Evolutionary conservation across 1,140 invertebrate species (phyloP), one percentile per base, ranked within the genome.

Genomic region (Zophobas atratus): DNA sequence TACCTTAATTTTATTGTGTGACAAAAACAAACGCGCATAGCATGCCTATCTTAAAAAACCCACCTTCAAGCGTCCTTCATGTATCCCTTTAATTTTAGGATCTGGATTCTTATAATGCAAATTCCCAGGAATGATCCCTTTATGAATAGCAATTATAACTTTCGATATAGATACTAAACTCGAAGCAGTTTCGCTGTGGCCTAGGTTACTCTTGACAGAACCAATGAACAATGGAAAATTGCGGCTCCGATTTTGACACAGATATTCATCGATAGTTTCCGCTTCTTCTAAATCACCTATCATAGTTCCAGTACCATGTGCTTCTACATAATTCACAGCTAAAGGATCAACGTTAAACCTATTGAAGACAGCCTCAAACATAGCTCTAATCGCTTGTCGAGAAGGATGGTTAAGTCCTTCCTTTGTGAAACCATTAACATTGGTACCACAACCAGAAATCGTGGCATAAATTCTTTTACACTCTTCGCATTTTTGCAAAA

Each of bases 201-300:
- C 97, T 82, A 98, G 89, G 86, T 98, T 98, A 0, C 96, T 96
- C 85, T 99, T 99, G 0, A 97, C 90, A 0, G 97, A 96, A 1
- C 97, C 97, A 81, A 98, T 94, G 39, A 90, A 86, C 0, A 99
- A n/a, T n/a, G n/a, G n/a, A n/a, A n/a, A n/a, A n/a, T n/a, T n/a
- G 87, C 0, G 97, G 95, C 0, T 87, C 87, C 93, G 88, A 1
- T 89, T 90, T 48, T 78, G 74, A 79, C 39, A 41, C 81, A 93
- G 91, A 20, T 92, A 87, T 63, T 90, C 87, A 20, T 87, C 86
- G 53, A 94, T 90, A n/a, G 90, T 88, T 76, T 90, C 89, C 1
- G 90, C 83, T 86, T 93, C 93, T 82, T 92, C 88, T 43, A 91
- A 90, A 83, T 94, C 93, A 8, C 92, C 90, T 38, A 86, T 85